Evolutionary conservation across 2,113 vertebrate species (phyloP).

Genomic region (Silurus meridionalis): DNA sequence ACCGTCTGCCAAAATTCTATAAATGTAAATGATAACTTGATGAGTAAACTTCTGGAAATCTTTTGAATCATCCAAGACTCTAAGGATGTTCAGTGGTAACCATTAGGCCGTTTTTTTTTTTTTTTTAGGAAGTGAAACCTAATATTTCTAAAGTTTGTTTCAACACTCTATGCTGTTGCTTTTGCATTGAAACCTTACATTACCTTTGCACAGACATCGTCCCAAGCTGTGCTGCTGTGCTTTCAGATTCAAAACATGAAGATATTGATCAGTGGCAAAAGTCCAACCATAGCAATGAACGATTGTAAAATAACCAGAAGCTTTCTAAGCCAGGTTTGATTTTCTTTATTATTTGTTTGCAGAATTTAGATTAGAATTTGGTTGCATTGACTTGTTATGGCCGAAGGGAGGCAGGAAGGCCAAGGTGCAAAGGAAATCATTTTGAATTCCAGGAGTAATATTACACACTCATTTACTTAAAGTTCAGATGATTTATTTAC

Average conservation of each 20-base stretch:
- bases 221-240: background rate
- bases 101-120: background rate
- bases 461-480: slow-evolving; percentile 46
- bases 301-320: slow-evolving; percentile 45
- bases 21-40: too few relatives aligned
- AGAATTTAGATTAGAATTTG: slow-evolving; percentile 24
- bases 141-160: background rate
- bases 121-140: background rate
- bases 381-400: slow-evolving; percentile 14
- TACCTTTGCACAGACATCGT: background rate
- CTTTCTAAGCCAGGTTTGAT: slow-evolving; percentile 7
- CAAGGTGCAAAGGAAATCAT: slow-evolving; percentile 33
- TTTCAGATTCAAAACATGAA: slow-evolving; percentile 21
- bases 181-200: background rate
- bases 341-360: slow-evolving; percentile 18
- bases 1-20: too few relatives aligned
- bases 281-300: slow-evolving; percentile 27
- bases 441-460: slow-evolving; percentile 39
- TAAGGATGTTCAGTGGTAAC: background rate
- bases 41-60: background rate
- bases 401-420: slow-evolving; percentile 26
- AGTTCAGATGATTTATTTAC: slow-evolving; percentile 40
- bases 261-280: slow-evolving; percentile 37
- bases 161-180: background rate
- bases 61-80: background rate